Evolutionary conservation across 2,888 invertebrate species (phyloP), one percentile per base, ranked within the genome.

Genomic region (Drosophila nr. medialis): DNA sequence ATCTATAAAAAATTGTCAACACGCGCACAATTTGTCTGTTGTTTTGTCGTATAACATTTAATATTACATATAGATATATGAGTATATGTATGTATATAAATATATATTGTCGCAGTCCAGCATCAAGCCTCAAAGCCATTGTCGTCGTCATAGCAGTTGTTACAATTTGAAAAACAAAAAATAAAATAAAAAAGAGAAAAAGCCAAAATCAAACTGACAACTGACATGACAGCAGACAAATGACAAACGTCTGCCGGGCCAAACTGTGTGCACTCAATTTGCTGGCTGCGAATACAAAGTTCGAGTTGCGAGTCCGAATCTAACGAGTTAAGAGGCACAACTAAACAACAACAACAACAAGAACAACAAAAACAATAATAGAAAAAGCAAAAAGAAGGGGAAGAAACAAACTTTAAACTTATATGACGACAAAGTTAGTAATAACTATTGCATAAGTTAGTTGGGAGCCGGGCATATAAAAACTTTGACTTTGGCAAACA

Each of bases 141-240:
- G 51, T 27, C 30, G 38, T 70, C 78, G 68, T 77, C 89, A 81
- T 69, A 77, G 81, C 73, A 72, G 72, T 80, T 83, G 90, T 79
- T 75, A 77, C 84, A 77, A 79, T 85, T 85, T 84, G 79, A 67
- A 74, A 80, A 74, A 73, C 42, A 64, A 24, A 58, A 63, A 34
- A 51, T 10, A 15, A 55, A 53, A 24, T 71, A 59, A 80, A 58
- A 63, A 29, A 24, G 27, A 58, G 63, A 68, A 50, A 85, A 70
- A 86, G 90, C 84, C 82, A 70, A 81, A 86, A 86, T 86, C 86
- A 86, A 86, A 90, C 80, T 90, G 86, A 86, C 86, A 90, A 89
- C 82, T 84, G 90, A 86, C 86, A 86, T 86, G 90, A 86, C 90
- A 86, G 86, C 89, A 86, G 90, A 86, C 90, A 86, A 86, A 86